Conservation (phyloP, 2,797 vertebrate genomes). For the Phylloscopus collybita region DNA sequence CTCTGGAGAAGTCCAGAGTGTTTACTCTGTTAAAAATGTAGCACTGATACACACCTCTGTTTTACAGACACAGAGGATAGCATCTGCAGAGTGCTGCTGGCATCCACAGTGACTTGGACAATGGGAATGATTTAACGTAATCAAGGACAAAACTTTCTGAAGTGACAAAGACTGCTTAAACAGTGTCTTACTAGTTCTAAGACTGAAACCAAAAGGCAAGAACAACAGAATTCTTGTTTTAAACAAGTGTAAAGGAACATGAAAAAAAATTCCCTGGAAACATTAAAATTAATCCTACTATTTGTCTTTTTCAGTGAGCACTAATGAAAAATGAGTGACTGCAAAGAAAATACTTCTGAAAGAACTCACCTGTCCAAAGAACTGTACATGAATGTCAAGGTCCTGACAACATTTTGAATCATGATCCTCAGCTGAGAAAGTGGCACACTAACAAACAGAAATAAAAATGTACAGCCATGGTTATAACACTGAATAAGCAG, state of each 20-base stretch:
- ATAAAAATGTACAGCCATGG: not conserved
- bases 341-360: not conserved
- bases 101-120: not conserved
- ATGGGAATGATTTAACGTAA: not conserved
- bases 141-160: not conserved
- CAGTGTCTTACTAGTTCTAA: not conserved
- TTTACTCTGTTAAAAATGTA: not conserved
- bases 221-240: not conserved
- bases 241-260: not conserved
- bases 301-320: not conserved
- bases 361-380: conserved; percentile 88
- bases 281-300: not conserved
- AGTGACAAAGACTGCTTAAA: not conserved
- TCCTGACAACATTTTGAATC: conserved; percentile 85
- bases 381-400: conserved; percentile 90
- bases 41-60: not conserved
- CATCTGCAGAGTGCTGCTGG: not conserved
- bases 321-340: not conserved
- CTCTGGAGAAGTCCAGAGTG: not conserved
- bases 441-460: conserved; percentile 83
- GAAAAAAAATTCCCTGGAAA: not conserved
- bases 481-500: not conserved
- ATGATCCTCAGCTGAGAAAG: conserved; percentile 88
- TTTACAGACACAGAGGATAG: not conserved
- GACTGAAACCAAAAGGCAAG: not conserved